These are phyloP conservation scores for Agrilus mali DNA, from an alignment of 2,888 invertebrate genomes.

Conservation along the genomic window DNA sequence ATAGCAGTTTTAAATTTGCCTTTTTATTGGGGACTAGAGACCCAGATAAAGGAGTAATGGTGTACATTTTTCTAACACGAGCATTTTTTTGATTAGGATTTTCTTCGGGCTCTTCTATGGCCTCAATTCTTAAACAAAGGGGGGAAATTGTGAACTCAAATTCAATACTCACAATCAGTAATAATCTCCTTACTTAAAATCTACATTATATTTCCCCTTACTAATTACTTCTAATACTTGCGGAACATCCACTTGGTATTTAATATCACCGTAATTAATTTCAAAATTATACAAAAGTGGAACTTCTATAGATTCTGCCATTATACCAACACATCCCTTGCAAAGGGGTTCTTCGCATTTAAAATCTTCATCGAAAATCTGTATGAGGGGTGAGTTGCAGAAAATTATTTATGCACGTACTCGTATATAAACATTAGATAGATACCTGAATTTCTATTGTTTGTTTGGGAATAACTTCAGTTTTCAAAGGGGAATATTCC, in stretches of 20 bases:
- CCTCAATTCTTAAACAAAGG: constrained; percentile 15
- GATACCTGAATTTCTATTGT: constrained; percentile 35
- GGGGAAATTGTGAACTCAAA: neutral
- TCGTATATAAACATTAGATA: no score
- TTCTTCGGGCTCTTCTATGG: constrained; percentile 10
- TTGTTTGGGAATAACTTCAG: constrained; percentile 33
- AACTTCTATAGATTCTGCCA: constrained; percentile 49
- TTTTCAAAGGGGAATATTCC: constrained; percentile 37
- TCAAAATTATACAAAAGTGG: constrained; percentile 33
- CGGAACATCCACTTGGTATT: constrained; percentile 39
- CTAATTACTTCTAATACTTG: constrained; percentile 41
- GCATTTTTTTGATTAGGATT: constrained; percentile 6
- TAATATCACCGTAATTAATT: constrained; percentile 44
- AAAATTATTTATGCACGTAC: neutral
- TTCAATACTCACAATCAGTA: neutral
- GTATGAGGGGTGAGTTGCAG: constrained; percentile 8
- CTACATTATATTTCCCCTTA: constrained; percentile 43
- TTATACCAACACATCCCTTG: constrained; percentile 22
- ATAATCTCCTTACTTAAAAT: constrained; percentile 26
- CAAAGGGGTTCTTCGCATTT: constrained; percentile 25
- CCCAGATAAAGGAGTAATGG: constrained; percentile 6
- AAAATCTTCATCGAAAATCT: constrained; percentile 37
- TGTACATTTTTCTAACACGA: constrained; percentile 11
- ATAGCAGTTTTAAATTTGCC: constrained; percentile 14
- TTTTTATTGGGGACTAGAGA: constrained; percentile 14